These are phyloP conservation scores for Philereme vetulata DNA, from an alignment of 2,888 invertebrate species.

Conservation along the genomic window DNA sequence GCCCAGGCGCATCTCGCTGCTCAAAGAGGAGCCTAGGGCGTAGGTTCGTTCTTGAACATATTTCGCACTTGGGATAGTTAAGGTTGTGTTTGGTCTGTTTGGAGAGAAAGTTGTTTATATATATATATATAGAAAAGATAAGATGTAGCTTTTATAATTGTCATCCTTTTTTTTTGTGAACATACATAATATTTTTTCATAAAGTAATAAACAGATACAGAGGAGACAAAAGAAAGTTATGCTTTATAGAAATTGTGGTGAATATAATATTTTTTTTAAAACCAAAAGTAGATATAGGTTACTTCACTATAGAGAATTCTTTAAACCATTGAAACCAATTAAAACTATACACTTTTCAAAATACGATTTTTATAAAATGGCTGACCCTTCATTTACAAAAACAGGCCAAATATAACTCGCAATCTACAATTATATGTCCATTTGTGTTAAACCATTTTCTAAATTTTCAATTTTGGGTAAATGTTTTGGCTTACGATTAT, in stretches of 20 bases:
- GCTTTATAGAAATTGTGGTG: too few relatives aligned
- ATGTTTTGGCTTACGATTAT: conserved; percentile 1
- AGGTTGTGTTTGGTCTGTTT: conserved; percentile 20
- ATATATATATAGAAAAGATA: too few relatives aligned
- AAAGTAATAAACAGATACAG: too few relatives aligned
- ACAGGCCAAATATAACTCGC: conserved; percentile 24
- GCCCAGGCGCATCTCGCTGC: conserved; percentile 65
- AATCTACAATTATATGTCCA: conserved; percentile 24
- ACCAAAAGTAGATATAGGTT: too few relatives aligned
- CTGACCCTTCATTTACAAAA: conserved; percentile 3
- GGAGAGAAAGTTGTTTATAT: not conserved
- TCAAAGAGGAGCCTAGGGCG: conserved; percentile 62
- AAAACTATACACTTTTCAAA: too few relatives aligned
- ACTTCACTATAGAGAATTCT: too few relatives aligned
- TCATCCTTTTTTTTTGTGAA: too few relatives aligned
- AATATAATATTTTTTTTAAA: too few relatives aligned
- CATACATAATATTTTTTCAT: too few relatives aligned
- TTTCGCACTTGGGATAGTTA: conserved; percentile 32
- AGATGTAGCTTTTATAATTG: too few relatives aligned
- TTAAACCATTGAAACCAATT: too few relatives aligned
- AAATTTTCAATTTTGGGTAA: conserved; percentile 12
- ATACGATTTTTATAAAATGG: conserved; percentile 3
- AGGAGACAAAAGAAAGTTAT: too few relatives aligned
- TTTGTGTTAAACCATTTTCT: conserved; percentile 24
- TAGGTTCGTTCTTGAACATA: conserved; percentile 59